Percentiles rank a stretch among this genome's conserved stretches.
Evolutionary conservation across 1,140 invertebrate species (phyloP).

Genomic region (Drosophila bifasciata): DNA sequence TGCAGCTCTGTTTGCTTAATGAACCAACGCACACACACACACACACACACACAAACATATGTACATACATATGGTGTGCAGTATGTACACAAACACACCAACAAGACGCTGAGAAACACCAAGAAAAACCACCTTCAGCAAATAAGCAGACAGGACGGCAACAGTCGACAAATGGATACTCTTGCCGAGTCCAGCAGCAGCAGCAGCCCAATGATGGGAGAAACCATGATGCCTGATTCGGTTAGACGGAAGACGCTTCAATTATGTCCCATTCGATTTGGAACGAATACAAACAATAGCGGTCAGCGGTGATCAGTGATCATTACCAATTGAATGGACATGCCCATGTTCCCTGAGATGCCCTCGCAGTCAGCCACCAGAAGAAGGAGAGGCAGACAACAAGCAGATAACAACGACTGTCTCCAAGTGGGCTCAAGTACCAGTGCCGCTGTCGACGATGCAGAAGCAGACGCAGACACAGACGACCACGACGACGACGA

Average conservation of each 20-base stretch:
- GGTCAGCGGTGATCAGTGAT: conserved; percentile 25
- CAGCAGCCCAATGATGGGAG: too few species aligned
- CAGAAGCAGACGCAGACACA: background rate
- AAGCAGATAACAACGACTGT: conserved; percentile 60
- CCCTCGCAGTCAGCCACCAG: conserved; percentile 9
- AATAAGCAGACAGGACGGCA: conserved; percentile 42
- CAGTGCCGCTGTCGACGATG: conserved; percentile 42
- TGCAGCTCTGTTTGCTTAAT: conserved; percentile 71
- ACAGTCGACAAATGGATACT: conserved; percentile 24
- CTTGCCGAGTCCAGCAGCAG: background rate
- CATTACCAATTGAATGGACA: conserved; percentile 41
- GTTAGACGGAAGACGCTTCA: background rate
- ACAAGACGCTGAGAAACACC: conserved; percentile 42
- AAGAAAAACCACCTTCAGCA: conserved; percentile 60
- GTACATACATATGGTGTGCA: too few species aligned
- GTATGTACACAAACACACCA: background rate
- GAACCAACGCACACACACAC: conserved; percentile 43
- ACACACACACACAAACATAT: conserved; percentile 1
- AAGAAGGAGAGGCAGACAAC: conserved; percentile 40
- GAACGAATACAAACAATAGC: conserved; percentile 24
- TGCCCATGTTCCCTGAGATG: conserved; percentile 26
- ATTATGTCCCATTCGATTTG: background rate
- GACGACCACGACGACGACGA: background rate
- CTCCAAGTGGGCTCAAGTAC: conserved; percentile 77
- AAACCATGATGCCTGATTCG: too few species aligned